phyloP scores from a whole-genome alignment of 2,888 invertebrate species.

The Sialis lutaria region DNA sequence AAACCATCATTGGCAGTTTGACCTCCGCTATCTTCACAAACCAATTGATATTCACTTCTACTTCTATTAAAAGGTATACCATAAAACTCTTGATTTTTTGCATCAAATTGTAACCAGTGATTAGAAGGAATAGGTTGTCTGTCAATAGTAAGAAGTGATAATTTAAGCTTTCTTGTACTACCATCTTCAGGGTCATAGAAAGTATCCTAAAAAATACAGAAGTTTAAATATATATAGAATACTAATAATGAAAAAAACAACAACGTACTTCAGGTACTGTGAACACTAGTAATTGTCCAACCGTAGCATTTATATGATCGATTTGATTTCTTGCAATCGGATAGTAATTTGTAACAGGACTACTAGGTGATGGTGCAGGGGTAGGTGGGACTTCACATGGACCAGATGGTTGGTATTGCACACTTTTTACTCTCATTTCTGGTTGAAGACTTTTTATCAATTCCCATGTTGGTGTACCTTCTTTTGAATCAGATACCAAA shows the following conservation, averaged over 20 bases:
- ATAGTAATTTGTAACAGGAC: conserved; percentile 42
- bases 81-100: conserved; percentile 74
- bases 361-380: conserved; percentile 29
- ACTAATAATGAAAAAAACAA: not conserved
- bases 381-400: conserved; percentile 40
- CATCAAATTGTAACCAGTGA: conserved; percentile 82
- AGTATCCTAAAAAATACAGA: conserved; percentile 42
- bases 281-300: conserved; percentile 64
- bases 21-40: conserved; percentile 57
- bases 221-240: not conserved
- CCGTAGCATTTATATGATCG: conserved; percentile 64
- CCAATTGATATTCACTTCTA: conserved; percentile 57
- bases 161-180: conserved; percentile 48
- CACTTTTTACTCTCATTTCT: conserved; percentile 43
- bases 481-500: conserved; percentile 28
- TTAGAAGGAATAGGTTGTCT: conserved; percentile 43
- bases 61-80: conserved; percentile 71
- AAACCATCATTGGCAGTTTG: conserved; percentile 62
- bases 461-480: conserved; percentile 39
- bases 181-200: conserved; percentile 83
- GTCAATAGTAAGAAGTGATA: conserved; percentile 58
- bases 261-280: conserved; percentile 57
- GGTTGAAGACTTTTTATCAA: conserved; percentile 45
- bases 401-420: conserved; percentile 47
- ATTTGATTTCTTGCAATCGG: conserved; percentile 73